phyloP scores from a whole-genome alignment of 2,797 vertebrate species.

The Orestias chungarensis region DNA sequence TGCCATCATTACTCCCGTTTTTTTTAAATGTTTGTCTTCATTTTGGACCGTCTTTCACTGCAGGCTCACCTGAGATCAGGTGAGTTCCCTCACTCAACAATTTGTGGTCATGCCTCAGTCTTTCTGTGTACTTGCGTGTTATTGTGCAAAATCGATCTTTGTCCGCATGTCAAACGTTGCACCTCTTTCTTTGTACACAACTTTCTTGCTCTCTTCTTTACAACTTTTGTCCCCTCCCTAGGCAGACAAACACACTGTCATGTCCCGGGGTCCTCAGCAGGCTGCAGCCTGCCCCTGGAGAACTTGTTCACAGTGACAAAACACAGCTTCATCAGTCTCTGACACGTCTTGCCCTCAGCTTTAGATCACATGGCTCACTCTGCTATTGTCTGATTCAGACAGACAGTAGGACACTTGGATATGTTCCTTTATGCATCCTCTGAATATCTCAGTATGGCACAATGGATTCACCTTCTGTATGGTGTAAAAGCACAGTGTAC shows the following conservation, averaged over 20 bases:
- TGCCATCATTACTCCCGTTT: slow-evolving; percentile 22
- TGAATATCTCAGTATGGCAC: slow-evolving; percentile 66
- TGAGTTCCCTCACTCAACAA: slow-evolving; percentile 72
- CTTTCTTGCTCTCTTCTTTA: slow-evolving; percentile 30
- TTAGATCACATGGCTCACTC: slow-evolving; percentile 57
- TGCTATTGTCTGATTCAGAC: slow-evolving; percentile 58
- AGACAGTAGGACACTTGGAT: slow-evolving; percentile 63
- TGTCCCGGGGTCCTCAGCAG: slow-evolving; percentile 59
- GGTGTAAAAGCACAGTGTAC: slow-evolving; percentile 56
- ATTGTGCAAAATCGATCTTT: slow-evolving; percentile 39
- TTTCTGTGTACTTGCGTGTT: slow-evolving; percentile 15
- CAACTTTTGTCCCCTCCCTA: slow-evolving; percentile 26
- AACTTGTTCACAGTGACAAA: slow-evolving; percentile 69
- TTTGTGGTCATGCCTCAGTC: slow-evolving; percentile 22
- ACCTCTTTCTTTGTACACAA: slow-evolving; percentile 41
- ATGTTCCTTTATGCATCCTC: slow-evolving; percentile 64
- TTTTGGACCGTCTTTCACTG: slow-evolving; percentile 35
- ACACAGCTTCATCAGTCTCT: slow-evolving; percentile 58
- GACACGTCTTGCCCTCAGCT: slow-evolving; percentile 62
- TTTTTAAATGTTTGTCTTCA: neutral
- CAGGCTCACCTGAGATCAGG: slow-evolving; percentile 54
- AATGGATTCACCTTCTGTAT: slow-evolving; percentile 55
- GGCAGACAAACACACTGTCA: slow-evolving; percentile 32
- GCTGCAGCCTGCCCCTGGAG: slow-evolving; percentile 64
- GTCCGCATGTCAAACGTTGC: slow-evolving; percentile 52